Base-by-base conservation (phyloP, 2,113 vertebrate genomes). In the Rhadina sibilatrix region DNA sequence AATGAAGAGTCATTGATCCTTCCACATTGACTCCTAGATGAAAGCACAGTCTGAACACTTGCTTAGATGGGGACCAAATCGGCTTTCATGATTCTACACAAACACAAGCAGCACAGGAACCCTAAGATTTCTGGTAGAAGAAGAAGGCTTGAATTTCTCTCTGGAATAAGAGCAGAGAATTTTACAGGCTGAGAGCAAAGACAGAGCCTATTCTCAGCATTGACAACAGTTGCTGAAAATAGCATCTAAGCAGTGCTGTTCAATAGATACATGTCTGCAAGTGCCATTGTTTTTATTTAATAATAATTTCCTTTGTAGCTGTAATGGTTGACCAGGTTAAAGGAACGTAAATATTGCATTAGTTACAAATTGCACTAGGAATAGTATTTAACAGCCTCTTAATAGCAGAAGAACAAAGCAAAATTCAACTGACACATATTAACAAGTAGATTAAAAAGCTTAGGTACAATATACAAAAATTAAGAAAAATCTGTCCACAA, bases 401-500 rank as follows among this genome's bases (percentile, higher is more conserved):
- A 42, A 89, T 3, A 82, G 59, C 40, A 80, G 38, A 81, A 92
- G 30, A 70, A n/a, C 15, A 87, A 74, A 87, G 44, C 16, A 81
- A 81, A 82, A 94, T 42, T 35, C 11, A 79, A 49, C 54, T 33
- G 37, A 61, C 31, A 71, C 4, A 57, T 24, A 21, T 50, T 79
- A 83, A 83, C 37, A 84, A 50, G 30, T 19, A 82, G 30, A 83
- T 89, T 83, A 71, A 78, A 83, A 95, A 64, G 25, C 9, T 28
- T 40, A 82, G 69, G 20, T 21, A 18, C 10, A 15, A 82, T 14
- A 79, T 12, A 46, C 54, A 90, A 87, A 95, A 97, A 97, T 98
- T 97, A 97, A 96, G 96, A 94, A 86, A 86, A 87, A 46, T 87
- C 79, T 40, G 60, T 83, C 89, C 60, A 57, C 14, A 64, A 94